Base-by-base conservation (phyloP, 2,113 vertebrate species). In the Numida meleagris region DNA sequence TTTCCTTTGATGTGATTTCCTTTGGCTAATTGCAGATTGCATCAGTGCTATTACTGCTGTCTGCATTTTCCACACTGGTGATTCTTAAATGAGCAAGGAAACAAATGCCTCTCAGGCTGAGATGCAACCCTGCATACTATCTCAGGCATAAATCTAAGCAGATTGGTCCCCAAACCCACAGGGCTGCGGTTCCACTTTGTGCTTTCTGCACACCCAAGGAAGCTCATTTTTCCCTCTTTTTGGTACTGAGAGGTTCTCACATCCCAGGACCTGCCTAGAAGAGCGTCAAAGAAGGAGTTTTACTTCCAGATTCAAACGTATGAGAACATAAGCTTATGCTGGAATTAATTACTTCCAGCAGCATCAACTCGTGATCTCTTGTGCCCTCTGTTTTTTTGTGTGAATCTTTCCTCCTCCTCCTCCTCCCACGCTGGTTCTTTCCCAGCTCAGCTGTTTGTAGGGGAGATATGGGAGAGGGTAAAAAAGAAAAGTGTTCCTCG, bases 391-490 rank as follows among this genome's bases (percentile, higher is more conserved):
- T 29, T 53, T 57, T 19, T 57, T 19, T 21, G 48, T 1, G 0
- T 15, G 24, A 9, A 3, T 50, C 33, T n/a, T 45, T 57, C 33
- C 31, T 16, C 21, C 21, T 62, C 8, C 20, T 17, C n/a, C 9
- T 14, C 9, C 19, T 1, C 0, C 25, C 51, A 42, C 1, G 0
- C 24, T 10, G 18, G 4, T 43, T 51, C 43, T 70, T 29, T 57
- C 33, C 40, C 46, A 10, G 0, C 4, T 53, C 14, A 29, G n/a
- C 36, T 25, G 25, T 12, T 78, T 48, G 4, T 14, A 3, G 2
- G 38, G 34, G 43, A 55, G 25, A n/a, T 48, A 11, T 14, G 53
- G 50, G 45, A 81, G 38, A 57, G 31, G 36, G 31, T 1, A 1
- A 23, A 14, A 29, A 10, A 62, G 48, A 40, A 75, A 59, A 65